Evolutionary conservation across 2,113 vertebrate genomes (phyloP).

Genomic region (Aleadryas rufinucha): DNA sequence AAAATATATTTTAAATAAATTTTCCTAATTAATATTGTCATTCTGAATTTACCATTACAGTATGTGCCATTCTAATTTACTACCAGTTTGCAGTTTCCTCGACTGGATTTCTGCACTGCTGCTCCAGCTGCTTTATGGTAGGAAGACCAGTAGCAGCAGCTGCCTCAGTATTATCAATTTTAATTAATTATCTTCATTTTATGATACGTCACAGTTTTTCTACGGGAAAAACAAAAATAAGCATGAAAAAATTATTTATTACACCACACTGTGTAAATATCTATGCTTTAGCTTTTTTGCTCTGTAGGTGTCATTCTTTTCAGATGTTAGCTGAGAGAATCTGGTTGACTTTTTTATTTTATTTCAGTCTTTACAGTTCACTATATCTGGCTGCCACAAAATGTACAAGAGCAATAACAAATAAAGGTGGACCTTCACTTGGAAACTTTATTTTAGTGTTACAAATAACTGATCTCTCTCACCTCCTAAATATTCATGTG

Average conservation of each 20-base stretch:
- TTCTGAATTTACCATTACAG: background rate
- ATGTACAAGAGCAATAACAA: background rate
- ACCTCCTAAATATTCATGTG: background rate
- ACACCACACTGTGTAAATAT: background rate
- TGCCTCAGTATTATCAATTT: background rate
- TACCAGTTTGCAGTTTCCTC: background rate
- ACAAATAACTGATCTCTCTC: background rate
- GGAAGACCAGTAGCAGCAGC: background rate
- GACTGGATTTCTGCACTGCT: background rate
- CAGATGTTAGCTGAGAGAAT: background rate
- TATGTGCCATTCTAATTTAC: background rate
- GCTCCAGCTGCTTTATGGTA: background rate
- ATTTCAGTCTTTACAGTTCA: background rate
- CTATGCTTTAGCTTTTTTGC: background rate
- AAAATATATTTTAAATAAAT: background rate
- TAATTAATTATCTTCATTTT: background rate
- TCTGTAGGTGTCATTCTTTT: background rate
- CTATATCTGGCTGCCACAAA: background rate
- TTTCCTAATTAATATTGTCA: slow-evolving; percentile 23
- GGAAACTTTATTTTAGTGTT: background rate
- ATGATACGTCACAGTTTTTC: background rate
- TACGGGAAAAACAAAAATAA: background rate
- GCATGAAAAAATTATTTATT: background rate
- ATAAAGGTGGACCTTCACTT: background rate
- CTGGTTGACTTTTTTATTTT: background rate